Conservation (phyloP, 2,888 invertebrate genomes). For the Eretmocerus hayati region DNA sequence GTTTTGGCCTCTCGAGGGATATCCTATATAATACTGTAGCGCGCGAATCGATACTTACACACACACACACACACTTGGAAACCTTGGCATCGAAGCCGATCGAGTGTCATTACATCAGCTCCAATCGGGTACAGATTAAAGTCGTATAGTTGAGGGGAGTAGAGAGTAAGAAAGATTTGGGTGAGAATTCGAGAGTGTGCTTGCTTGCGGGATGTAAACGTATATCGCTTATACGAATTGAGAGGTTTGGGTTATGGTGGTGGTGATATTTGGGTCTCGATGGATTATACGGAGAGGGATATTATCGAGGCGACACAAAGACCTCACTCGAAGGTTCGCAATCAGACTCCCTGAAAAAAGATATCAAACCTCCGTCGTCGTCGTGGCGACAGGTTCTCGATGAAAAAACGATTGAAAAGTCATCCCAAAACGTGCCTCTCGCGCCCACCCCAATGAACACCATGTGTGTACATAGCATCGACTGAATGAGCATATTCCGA, state of each 20-base stretch:
- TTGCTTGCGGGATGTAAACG: no score
- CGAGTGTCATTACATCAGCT: no score
- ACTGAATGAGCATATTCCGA: neutral
- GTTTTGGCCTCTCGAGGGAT: conserved; percentile 4
- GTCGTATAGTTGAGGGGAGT: no score
- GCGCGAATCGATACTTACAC: no score
- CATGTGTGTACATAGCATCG: neutral
- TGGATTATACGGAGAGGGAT: neutral
- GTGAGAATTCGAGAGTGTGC: no score
- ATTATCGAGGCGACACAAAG: neutral
- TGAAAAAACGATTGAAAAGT: neutral
- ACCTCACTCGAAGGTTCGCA: neutral
- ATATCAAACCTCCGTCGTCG: neutral
- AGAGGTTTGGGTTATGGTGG: no score
- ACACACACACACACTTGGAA: no score
- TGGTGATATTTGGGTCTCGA: conserved; percentile 1
- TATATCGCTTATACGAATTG: no score
- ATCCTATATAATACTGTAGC: no score
- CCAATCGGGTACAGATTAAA: no score
- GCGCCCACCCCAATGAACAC: neutral
- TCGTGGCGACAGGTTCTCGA: conserved; percentile 1
- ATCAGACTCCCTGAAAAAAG: neutral
- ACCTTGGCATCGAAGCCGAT: no score
- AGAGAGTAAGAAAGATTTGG: no score
- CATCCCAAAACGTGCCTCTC: neutral